A percentile compares a stretch with the other conserved stretches of the same genome.
phyloP scores from a whole-genome alignment of 2,888 invertebrate genomes.

The Heliconius aoede region DNA sequence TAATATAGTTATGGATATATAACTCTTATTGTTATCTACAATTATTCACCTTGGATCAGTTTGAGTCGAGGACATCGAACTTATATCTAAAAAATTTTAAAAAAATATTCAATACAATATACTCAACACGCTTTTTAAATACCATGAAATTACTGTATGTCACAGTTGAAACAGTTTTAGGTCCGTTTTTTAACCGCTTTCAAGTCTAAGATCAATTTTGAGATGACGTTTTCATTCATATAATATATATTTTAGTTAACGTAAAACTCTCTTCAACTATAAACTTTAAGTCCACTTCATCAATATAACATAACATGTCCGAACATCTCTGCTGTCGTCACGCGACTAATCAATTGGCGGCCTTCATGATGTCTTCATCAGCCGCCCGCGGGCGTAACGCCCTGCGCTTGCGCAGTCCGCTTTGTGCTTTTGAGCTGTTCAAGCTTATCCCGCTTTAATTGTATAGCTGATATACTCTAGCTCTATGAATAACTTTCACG shows the following conservation, averaged over 20 bases:
- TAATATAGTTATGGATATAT: constrained; percentile 33
- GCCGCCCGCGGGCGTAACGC: constrained; percentile 79
- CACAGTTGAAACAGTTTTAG: background rate
- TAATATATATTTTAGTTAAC: background rate
- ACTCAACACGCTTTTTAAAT: background rate
- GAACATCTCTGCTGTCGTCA: constrained; percentile 68
- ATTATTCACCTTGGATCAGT: constrained; percentile 17
- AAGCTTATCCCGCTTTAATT: constrained; percentile 37
- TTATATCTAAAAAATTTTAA: background rate
- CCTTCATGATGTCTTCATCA: constrained; percentile 83
- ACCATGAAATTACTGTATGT: background rate
- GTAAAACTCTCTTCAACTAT: background rate
- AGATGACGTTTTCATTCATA: too few species aligned
- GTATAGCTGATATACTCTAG: constrained; percentile 31
- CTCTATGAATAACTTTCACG: constrained; percentile 21
- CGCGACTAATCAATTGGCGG: constrained; percentile 82
- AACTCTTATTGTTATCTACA: constrained; percentile 32
- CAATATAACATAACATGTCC: constrained; percentile 76
- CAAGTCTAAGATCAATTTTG: too few species aligned
- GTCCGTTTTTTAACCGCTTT: too few species aligned
- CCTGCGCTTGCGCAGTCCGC: constrained; percentile 63
- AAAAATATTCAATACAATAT: background rate
- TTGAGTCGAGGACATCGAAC: constrained; percentile 11
- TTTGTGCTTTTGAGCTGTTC: constrained; percentile 42
- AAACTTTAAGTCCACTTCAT: background rate